Percentiles rank a stretch among this genome's conserved stretches.
Evolutionary conservation across 2,113 vertebrate genomes (phyloP).

Genomic region (Podilymbus podiceps): DNA sequence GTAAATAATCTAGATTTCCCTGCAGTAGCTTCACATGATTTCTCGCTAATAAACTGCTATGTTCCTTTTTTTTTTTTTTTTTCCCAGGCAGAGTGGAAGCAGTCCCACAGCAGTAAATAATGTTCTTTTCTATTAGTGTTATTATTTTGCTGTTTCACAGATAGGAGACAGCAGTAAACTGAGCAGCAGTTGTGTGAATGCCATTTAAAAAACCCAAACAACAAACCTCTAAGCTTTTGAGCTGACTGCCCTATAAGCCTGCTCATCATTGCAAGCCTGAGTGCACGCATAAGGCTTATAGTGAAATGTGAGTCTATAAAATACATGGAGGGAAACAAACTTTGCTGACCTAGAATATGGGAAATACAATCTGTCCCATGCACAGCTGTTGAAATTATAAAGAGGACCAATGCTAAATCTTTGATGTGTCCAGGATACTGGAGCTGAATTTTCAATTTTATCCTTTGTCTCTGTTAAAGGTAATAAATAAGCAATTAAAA

Average conservation of each 20-base stretch:
- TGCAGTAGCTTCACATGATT: not conserved
- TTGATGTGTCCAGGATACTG: not conserved
- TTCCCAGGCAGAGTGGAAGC: not conserved
- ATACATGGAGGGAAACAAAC: not conserved
- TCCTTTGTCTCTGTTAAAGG: not conserved
- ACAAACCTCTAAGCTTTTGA: not conserved
- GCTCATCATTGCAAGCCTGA: not conserved
- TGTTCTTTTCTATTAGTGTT: not conserved
- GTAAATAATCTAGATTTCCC: conserved; percentile 12
- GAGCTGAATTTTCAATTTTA: not conserved
- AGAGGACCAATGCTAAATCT: not conserved
- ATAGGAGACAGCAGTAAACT: not conserved
- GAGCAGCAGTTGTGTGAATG: not conserved
- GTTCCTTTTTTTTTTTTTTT: not conserved
- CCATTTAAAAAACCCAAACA: not conserved
- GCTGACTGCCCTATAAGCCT: not conserved
- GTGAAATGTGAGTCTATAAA: not conserved
- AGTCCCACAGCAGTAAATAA: not conserved
- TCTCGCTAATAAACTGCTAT: not conserved
- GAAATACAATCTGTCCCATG: not conserved
- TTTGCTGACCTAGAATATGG: not conserved
- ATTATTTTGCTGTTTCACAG: not conserved
- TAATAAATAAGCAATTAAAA: not conserved
- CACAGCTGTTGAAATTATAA: not conserved
- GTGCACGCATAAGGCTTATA: not conserved